Evolutionary conservation across 2,797 vertebrate genomes (phyloP).

Genomic region (Staurois parvus): DNA sequence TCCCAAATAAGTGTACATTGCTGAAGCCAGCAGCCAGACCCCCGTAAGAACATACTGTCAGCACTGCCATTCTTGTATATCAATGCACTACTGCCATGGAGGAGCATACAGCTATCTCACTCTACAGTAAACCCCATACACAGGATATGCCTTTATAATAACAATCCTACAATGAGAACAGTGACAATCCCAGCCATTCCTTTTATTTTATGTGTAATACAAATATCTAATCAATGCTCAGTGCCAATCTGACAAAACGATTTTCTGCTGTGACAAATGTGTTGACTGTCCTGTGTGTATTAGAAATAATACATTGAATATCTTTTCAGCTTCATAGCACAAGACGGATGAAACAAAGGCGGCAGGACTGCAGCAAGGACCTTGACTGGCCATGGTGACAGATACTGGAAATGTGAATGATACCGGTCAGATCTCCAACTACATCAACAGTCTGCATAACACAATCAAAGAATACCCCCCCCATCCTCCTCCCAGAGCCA

Average conservation of each 20-base stretch:
- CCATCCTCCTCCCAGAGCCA: conserved; percentile 1
- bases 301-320: background rate
- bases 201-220: too few relatives aligned
- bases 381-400: background rate
- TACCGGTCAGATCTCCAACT: background rate
- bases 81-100: background rate
- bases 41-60: background rate
- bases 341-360: conserved; percentile 10
- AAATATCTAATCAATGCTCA: too few relatives aligned
- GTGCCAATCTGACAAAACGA: too few relatives aligned
- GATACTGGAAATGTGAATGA: conserved; percentile 15
- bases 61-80: background rate
- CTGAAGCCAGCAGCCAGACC: background rate
- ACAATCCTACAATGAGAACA: too few relatives aligned
- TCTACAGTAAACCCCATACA: background rate
- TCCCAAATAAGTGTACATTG: background rate
- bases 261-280: background rate
- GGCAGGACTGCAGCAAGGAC: background rate
- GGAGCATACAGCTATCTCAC: background rate
- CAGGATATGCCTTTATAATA: background rate
- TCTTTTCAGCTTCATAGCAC: background rate
- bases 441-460: background rate
- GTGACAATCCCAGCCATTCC: too few relatives aligned
- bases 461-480: background rate
- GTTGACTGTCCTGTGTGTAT: background rate